Base-by-base conservation (phyloP, 1,140 invertebrate genomes). In the Aphaenogaster floridana region DNA sequence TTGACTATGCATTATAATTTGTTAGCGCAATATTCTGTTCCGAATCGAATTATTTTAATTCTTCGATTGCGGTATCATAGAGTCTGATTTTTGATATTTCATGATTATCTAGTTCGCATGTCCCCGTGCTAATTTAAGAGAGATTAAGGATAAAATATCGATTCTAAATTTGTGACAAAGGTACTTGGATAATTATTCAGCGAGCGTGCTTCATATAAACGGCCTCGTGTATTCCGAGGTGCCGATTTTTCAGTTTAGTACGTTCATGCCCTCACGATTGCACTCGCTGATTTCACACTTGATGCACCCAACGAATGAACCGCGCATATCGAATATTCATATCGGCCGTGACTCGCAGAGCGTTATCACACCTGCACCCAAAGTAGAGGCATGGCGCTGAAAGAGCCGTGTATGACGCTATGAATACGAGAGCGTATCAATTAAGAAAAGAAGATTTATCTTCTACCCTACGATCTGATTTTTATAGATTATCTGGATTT, bases 241-340 rank as follows among this genome's bases (percentile, higher is more conserved):
- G 50, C 64, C 64, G 79, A 81, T 81, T 71, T 81, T 81, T 81
- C 64, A 81, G 79, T 81, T 81, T 81, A 71, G 64, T 81, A 71
- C 64, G 36, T 17, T 68, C 48, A 57, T 8, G 39, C 64, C 6
- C 36, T 76, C n/a, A 50, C 64, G 79, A 81, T 71, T 57, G 79
- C 64, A 54, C 66, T 57, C 64, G 68, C 79, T 81, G 79, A 81
- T 81, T 81, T 81, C 66, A 81, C 79, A 71, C 79, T 57, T 71
- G 64, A 48, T 57, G 79, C 79, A 28, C 21, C 48, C 48, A 15
- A 45, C 79, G 79, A 81, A 69, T 81, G 64, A 81, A 71, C 64
- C 21, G 79, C 79, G 79, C 79, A 39, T 81, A 81, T 81, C 79
- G 79, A 81, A 81, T 81, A 81, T 81, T 81, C 79, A 81, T 81